These are phyloP conservation scores for Acromyrmex heyeri DNA, from an alignment of 1,140 invertebrate species.

Conservation along the genomic window DNA sequence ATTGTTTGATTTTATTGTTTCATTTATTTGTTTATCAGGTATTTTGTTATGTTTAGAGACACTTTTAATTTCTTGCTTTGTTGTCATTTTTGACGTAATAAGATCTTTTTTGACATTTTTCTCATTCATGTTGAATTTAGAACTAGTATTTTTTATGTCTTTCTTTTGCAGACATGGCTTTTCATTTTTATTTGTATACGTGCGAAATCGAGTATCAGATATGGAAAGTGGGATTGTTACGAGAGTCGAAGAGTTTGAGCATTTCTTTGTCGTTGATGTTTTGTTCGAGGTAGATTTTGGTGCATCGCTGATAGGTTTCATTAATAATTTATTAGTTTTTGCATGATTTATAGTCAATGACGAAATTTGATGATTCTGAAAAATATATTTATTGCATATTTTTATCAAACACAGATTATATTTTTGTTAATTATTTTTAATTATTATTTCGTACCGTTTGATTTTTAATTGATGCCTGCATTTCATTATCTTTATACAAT, in stretches of 20 bases:
- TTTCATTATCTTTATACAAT: conserved; percentile 69
- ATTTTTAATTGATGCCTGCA: conserved; percentile 35
- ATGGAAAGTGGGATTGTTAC: not conserved
- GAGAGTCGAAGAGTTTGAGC: not conserved
- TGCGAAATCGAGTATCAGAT: conserved; percentile 27
- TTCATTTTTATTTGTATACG: not conserved
- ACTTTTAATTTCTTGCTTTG: not conserved
- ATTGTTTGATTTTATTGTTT: not conserved
- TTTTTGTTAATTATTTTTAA: not conserved
- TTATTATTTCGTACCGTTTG: conserved; percentile 31
- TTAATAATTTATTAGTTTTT: not conserved
- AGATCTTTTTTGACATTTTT: not conserved
- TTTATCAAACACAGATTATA: conserved; percentile 18
- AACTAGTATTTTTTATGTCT: not conserved
- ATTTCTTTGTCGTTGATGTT: not conserved
- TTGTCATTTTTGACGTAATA: not conserved
- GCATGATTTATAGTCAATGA: not conserved
- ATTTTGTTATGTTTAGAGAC: not conserved
- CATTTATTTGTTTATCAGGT: not conserved
- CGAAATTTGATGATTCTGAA: conserved; percentile 32
- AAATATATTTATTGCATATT: not conserved
- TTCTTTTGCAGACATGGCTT: not conserved
- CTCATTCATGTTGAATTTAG: not conserved
- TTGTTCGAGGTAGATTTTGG: not conserved
- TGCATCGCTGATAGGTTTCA: not conserved